Evolutionary conservation across 2,113 vertebrate genomes (phyloP).

Genomic region (Chaenocephalus aceratus): DNA sequence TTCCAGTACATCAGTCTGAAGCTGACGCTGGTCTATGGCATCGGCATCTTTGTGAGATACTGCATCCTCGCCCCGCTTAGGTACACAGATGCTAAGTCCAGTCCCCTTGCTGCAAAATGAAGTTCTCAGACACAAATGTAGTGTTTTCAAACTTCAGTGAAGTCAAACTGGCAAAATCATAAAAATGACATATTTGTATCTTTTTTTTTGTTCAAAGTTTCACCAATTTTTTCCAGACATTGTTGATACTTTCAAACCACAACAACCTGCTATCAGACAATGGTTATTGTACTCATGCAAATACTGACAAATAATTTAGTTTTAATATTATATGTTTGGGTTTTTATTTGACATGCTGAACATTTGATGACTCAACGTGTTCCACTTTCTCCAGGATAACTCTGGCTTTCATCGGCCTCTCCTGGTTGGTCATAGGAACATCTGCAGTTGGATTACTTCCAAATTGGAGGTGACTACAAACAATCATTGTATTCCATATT

Average conservation of each 20-base stretch:
- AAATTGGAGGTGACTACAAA: constrained; percentile 86
- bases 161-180: not conserved
- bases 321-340: not conserved
- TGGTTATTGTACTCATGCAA: not conserved
- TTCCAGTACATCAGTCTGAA: constrained; percentile 93
- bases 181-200: not conserved
- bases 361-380: not conserved
- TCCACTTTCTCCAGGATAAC: constrained; percentile 83
- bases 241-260: not conserved
- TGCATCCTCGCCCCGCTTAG: constrained; percentile 93
- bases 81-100: constrained; percentile 85
- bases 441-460: constrained; percentile 91
- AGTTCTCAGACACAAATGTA: not conserved
- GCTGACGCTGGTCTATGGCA: constrained; percentile 90
- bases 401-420: constrained; percentile 89
- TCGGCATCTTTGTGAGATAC: constrained; percentile 93
- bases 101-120: not conserved
- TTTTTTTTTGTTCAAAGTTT: not conserved
- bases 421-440: constrained; percentile 91
- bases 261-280: not conserved
- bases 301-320: not conserved
- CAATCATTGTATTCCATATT: not conserved
- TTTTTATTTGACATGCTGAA: not conserved
- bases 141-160: too few species aligned
- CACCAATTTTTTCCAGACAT: not conserved